Conservation (phyloP, 2,113 vertebrate species). For the Callionymus lyra region DNA sequence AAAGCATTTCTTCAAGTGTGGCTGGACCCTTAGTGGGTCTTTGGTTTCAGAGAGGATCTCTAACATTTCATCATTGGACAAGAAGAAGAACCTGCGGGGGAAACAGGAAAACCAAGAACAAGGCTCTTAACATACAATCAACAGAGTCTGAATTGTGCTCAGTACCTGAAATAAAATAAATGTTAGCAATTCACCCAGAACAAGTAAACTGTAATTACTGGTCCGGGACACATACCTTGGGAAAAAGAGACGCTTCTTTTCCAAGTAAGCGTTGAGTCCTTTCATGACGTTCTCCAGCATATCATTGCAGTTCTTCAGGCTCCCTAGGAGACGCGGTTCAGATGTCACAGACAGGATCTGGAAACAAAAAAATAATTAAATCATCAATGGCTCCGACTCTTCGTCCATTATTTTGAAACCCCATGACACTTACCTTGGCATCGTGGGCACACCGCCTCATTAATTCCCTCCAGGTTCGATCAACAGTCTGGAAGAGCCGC, state of each 20-base stretch:
- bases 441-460: slow-evolving; percentile 86
- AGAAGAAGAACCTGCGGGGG: slow-evolving; percentile 81
- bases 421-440: slow-evolving; percentile 66
- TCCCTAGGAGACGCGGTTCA: slow-evolving; percentile 77
- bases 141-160: too few relatives aligned
- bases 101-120: slow-evolving; percentile 3
- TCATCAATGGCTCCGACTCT: too few relatives aligned
- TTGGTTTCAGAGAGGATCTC: slow-evolving; percentile 97
- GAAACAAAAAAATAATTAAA: background rate
- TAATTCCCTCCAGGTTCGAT: slow-evolving; percentile 82
- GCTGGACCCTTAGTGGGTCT: slow-evolving; percentile 88
- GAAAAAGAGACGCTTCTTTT: slow-evolving; percentile 92
- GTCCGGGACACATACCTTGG: slow-evolving; percentile 68
- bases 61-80: slow-evolving; percentile 97
- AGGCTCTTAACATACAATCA: background rate
- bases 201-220: background rate
- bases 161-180: background rate
- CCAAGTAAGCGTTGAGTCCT: slow-evolving; percentile 89
- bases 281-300: slow-evolving; percentile 92
- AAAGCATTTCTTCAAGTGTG: slow-evolving; percentile 95
- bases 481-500: slow-evolving; percentile 81
- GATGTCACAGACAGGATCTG: slow-evolving; percentile 85
- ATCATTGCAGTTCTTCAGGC: slow-evolving; percentile 75
- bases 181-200: too few relatives aligned
- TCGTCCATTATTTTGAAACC: too few relatives aligned